These are phyloP conservation scores for Ostrea edulis DNA, from an alignment of 1,140 invertebrate genomes.

Conservation along the genomic window DNA sequence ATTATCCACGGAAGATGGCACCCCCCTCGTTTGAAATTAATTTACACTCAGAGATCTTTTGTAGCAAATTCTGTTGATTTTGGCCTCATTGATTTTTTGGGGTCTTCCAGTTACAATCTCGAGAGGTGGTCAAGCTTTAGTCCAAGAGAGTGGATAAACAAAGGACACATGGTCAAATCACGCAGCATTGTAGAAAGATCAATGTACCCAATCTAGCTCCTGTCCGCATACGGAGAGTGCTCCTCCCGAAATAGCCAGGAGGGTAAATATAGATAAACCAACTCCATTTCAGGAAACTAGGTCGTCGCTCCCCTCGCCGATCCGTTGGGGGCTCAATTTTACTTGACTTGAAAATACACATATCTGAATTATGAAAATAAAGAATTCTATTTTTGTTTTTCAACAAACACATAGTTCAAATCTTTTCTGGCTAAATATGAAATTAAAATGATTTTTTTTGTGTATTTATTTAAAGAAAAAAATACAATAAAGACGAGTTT, in stretches of 20 bases:
- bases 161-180: neutral
- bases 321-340: neutral
- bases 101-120: too few relatives aligned
- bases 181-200: neutral
- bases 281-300: neutral
- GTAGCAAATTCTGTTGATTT: too few relatives aligned
- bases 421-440: too few relatives aligned
- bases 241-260: neutral
- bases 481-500: too few relatives aligned
- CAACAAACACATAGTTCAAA: neutral
- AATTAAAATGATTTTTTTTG: too few relatives aligned
- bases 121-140: too few relatives aligned
- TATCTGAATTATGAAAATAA: neutral
- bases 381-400: neutral
- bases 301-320: neutral
- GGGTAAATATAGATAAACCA: slow-evolving; percentile 9
- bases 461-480: neutral
- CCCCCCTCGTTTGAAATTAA: too few relatives aligned
- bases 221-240: neutral
- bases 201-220: neutral
- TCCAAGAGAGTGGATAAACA: too few relatives aligned
- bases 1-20: too few relatives aligned
- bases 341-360: neutral
- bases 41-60: too few relatives aligned
- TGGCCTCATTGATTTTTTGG: too few relatives aligned